Conservation (phyloP, 2,888 invertebrate genomes). For the Junonia oenone region DNA sequence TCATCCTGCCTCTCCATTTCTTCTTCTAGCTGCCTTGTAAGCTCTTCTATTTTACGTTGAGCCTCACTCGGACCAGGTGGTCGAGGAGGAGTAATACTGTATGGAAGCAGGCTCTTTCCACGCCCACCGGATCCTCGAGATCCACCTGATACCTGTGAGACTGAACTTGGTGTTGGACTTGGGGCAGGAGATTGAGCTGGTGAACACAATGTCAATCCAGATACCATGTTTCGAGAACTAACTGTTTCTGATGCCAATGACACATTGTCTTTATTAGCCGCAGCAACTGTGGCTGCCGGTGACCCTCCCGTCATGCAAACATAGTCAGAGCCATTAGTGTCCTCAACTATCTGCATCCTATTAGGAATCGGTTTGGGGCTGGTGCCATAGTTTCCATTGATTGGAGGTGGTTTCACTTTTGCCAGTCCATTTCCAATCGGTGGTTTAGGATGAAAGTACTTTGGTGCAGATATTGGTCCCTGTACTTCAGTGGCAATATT, state of each 20-base stretch:
- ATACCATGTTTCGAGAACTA: conserved; percentile 60
- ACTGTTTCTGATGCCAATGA: conserved; percentile 60
- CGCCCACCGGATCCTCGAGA: conserved; percentile 77
- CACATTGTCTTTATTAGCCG: conserved; percentile 65
- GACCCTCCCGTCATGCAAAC: conserved; percentile 91
- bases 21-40: conserved; percentile 94
- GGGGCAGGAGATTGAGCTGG: conserved; percentile 80
- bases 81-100: conserved; percentile 92
- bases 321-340: conserved; percentile 88
- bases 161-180: conserved; percentile 82
- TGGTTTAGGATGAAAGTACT: conserved; percentile 79
- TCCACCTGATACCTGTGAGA: conserved; percentile 81
- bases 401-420: conserved; percentile 54
- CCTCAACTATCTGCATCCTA: conserved; percentile 81
- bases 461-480: conserved; percentile 71
- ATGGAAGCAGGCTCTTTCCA: conserved; percentile 87
- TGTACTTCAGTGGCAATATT: conserved; percentile 79
- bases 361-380: conserved; percentile 48
- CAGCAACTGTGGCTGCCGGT: conserved; percentile 65
- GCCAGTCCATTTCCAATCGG: conserved; percentile 77
- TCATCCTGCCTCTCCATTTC: conserved; percentile 97
- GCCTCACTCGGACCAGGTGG: conserved; percentile 95
- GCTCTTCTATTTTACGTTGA: conserved; percentile 94
- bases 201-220: conserved; percentile 70
- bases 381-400: conserved; percentile 52